Conservation (phyloP, 2,797 vertebrate species). For the Phrynocephalus forsythii region DNA sequence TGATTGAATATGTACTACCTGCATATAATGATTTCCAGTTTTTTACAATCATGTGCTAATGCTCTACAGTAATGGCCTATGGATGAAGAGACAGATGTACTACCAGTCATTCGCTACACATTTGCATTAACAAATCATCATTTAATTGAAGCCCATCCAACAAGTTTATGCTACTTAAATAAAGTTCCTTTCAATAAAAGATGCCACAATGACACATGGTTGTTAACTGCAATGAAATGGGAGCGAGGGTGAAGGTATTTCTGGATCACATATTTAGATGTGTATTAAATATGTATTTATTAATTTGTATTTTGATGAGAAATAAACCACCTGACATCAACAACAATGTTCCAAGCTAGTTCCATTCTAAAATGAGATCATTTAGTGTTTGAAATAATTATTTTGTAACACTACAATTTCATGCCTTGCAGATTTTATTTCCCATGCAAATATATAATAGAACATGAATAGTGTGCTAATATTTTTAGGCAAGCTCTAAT, state of each 20-base stretch:
- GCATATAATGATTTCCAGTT: constrained; percentile 80
- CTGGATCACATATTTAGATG: constrained; percentile 67
- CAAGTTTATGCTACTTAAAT: constrained; percentile 87
- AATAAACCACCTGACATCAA: constrained; percentile 75
- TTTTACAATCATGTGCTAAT: constrained; percentile 83
- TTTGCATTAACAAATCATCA: constrained; percentile 87
- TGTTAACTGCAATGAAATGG: constrained; percentile 75
- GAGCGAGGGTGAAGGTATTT: constrained; percentile 65
- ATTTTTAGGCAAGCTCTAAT: constrained; percentile 72
- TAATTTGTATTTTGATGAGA: constrained; percentile 77
- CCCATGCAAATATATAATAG: constrained; percentile 63
- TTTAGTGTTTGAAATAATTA: constrained; percentile 73
- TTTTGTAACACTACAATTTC: constrained; percentile 71
- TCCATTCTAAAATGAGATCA: constrained; percentile 62
- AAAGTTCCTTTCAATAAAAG: constrained; percentile 86
- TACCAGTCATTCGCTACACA: constrained; percentile 82
- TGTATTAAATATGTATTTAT: constrained; percentile 72
- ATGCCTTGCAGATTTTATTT: constrained; percentile 72
- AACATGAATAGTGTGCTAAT: constrained; percentile 70
- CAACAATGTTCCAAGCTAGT: constrained; percentile 64
- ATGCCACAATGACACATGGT: constrained; percentile 76
- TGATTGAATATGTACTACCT: constrained; percentile 83
- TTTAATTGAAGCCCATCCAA: constrained; percentile 87
- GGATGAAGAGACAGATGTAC: constrained; percentile 85
- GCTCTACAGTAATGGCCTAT: constrained; percentile 82